Base-by-base conservation (phyloP, 2,113 vertebrate genomes). In the Onychorhynchus coronatus region DNA sequence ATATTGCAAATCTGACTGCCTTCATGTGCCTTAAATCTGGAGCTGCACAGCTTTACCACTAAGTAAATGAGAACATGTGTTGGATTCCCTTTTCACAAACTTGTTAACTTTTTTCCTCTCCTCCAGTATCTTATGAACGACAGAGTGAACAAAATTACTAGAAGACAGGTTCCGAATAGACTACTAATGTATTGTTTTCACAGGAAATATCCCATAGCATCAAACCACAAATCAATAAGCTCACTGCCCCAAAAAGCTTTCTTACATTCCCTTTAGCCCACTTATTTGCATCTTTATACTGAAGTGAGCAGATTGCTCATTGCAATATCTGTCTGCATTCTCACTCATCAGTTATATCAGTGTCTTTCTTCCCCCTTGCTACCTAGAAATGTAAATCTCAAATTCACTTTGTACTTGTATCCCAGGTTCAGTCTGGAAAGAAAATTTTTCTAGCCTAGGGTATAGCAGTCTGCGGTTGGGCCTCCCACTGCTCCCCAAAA, bases 221-320 rank as follows among this genome's bases (percentile, higher is more conserved):
- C 81, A 90, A 68, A 39, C 6, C 30, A 73, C 49, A 80, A 85
- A 85, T 19, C 47, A 72, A 28, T 61, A 83, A 92, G 24, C 44
- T 73, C 12, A 75, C 7, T 21, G 39, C 28, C 66, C 78, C 33
- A 21, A 58, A 83, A 93, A 91, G 47, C n/a, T 92, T 63, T 81
- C 52, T 44, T 89, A 49, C 37, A 31, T 67, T 95, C 84, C 65
- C 52, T 72, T 85, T 75, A 85, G 52, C 44, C 39, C 39, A 46
- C 61, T 92, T 94, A 78, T 67, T 92, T 95, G 67, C 73, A 56
- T 87, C 47, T 91, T 86, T 75, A 81, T 55, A 81, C 24, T 68
- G 56, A 92, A 91, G 42, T 42, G 53, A 96, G 44, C 52, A 94
- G 52, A 85, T 63, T 97, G 55, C 24, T 89, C 7, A 63, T 47